Evolutionary conservation across 2,113 vertebrate species (phyloP).

Genomic region (Pterocles orientalis): DNA sequence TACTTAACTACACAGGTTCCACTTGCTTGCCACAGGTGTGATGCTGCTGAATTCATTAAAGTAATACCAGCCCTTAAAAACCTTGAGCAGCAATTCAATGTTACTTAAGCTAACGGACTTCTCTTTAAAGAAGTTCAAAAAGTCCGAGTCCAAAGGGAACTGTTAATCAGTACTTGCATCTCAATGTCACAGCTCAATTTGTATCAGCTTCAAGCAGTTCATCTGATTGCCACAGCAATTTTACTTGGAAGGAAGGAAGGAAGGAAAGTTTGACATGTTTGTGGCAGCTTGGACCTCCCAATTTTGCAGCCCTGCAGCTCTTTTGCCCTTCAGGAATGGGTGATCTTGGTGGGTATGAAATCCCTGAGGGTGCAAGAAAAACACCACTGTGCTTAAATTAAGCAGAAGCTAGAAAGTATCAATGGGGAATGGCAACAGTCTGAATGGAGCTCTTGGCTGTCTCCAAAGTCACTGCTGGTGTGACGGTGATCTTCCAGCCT

Average conservation of each 20-base stretch:
- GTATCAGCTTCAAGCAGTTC: background rate
- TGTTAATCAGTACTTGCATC: background rate
- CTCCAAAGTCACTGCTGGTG: background rate
- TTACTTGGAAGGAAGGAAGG: background rate
- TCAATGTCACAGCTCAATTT: conserved; percentile 8
- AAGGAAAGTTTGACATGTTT: background rate
- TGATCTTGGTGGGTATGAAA: background rate
- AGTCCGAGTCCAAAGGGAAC: background rate
- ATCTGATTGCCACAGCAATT: background rate
- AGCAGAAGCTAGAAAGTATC: background rate
- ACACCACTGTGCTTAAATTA: background rate
- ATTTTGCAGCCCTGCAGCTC: background rate
- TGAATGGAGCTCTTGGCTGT: background rate
- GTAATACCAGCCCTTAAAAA: background rate
- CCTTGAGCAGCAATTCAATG: background rate
- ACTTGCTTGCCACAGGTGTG: background rate
- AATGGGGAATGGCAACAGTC: background rate
- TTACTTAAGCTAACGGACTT: background rate
- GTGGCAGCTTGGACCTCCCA: background rate
- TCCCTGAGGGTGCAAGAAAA: background rate
- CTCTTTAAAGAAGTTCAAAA: background rate
- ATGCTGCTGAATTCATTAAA: background rate
- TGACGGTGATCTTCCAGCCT: background rate
- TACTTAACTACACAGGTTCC: background rate
- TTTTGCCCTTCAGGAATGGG: background rate